These are phyloP conservation scores for Pseudococcus longispinus DNA, from an alignment of 2,888 invertebrate genomes.

Conservation along the genomic window DNA sequence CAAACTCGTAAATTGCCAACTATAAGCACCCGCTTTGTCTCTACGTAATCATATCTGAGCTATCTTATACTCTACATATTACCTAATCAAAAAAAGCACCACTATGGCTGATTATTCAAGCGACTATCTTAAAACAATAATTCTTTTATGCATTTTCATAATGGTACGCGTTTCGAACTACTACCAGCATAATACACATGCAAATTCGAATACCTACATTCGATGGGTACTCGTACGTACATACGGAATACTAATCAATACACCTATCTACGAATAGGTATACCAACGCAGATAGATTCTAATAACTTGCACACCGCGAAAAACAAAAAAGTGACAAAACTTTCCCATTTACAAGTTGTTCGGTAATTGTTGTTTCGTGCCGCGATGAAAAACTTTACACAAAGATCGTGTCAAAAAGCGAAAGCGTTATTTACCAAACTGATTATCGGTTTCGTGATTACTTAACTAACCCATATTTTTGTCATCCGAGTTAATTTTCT, in stretches of 20 bases:
- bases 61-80: neutral
- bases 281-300: neutral
- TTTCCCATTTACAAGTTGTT: conserved; percentile 2
- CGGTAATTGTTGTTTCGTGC: neutral
- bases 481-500: neutral
- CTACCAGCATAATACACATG: conserved; percentile 13
- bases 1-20: neutral
- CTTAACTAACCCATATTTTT: neutral
- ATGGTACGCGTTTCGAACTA: neutral
- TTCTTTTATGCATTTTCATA: neutral
- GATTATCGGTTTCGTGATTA: neutral
- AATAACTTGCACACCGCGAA: neutral
- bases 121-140: neutral
- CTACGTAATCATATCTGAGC: neutral
- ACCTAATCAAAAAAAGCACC: conserved; percentile 2
- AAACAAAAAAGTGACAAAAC: conserved; percentile 25
- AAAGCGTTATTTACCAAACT: conserved; percentile 6
- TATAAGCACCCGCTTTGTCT: neutral
- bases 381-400: neutral
- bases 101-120: neutral
- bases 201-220: neutral
- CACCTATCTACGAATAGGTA: neutral
- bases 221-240: neutral
- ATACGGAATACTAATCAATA: neutral
- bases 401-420: conserved; percentile 22